Evolutionary conservation across 2,888 invertebrate genomes (phyloP).

Genomic region (Dasysyrphus albostriatus): DNA sequence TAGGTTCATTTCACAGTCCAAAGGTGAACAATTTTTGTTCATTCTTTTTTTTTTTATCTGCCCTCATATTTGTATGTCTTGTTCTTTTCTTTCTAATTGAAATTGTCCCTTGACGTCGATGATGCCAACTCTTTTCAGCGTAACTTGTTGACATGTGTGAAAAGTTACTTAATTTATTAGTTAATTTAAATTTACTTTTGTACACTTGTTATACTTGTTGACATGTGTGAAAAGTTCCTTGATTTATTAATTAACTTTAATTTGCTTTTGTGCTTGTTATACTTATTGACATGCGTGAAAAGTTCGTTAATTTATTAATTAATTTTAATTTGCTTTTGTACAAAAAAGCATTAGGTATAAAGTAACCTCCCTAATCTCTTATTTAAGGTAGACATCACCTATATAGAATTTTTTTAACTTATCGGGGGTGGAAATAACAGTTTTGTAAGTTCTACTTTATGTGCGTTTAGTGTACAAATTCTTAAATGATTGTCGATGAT

Average conservation of each 20-base stretch:
- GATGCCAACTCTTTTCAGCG: constrained; percentile 39
- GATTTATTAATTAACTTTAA: too few species aligned
- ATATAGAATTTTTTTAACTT: too few species aligned
- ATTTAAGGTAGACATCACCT: too few species aligned
- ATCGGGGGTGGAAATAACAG: too few species aligned
- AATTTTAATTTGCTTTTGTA: not conserved
- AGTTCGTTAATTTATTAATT: too few species aligned
- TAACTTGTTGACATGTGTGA: not conserved
- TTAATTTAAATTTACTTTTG: not conserved
- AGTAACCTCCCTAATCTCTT: not conserved
- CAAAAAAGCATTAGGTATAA: not conserved
- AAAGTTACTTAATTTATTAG: too few species aligned
- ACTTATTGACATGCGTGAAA: too few species aligned
- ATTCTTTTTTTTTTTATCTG: not conserved
- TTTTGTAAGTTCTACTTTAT: too few species aligned
- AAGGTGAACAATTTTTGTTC: constrained; percentile 50
- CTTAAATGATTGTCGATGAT: too few species aligned
- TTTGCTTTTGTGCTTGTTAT: not conserved
- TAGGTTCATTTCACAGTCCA: constrained; percentile 44
- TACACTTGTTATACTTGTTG: too few species aligned
- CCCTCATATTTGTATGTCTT: not conserved
- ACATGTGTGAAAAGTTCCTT: too few species aligned
- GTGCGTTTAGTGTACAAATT: too few species aligned
- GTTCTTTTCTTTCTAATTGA: constrained; percentile 15
- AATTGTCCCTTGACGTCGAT: not conserved